phyloP scores from a whole-genome alignment of 2,888 invertebrate species.

The Panzeria rudis region DNA sequence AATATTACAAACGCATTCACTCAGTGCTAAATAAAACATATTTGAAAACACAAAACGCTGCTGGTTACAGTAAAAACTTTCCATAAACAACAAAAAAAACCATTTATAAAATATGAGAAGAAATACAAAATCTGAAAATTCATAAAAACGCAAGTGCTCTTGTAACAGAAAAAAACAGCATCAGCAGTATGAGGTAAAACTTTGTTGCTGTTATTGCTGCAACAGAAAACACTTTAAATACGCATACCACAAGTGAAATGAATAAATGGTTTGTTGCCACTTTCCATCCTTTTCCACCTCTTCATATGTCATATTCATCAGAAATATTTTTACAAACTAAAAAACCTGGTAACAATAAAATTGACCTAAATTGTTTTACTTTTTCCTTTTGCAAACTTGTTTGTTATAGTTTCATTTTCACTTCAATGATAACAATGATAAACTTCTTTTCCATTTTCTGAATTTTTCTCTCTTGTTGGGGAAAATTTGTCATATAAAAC shows the following conservation, averaged over 20 bases:
- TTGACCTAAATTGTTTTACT: constrained; percentile 51
- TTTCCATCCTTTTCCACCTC: background rate
- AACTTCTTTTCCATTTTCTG: constrained; percentile 42
- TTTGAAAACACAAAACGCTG: constrained; percentile 41
- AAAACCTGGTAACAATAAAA: constrained; percentile 17
- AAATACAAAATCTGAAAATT: constrained; percentile 1
- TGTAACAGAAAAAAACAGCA: constrained; percentile 31
- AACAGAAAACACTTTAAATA: constrained; percentile 22
- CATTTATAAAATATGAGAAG: constrained; percentile 9
- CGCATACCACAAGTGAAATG: constrained; percentile 27
- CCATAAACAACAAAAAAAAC: constrained; percentile 55
- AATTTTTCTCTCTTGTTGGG: background rate
- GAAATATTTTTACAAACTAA: constrained; percentile 15
- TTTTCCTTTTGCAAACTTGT: constrained; percentile 42
- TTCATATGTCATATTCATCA: constrained; percentile 11
- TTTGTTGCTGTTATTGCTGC: constrained; percentile 23
- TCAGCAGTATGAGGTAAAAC: constrained; percentile 18
- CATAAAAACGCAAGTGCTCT: constrained; percentile 46
- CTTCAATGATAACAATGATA: constrained; percentile 48
- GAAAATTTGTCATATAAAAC: constrained; percentile 38
- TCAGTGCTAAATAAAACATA: constrained; percentile 16
- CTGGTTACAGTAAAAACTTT: constrained; percentile 45
- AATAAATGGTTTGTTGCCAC: constrained; percentile 28
- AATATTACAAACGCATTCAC: constrained; percentile 4
- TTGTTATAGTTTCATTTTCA: constrained; percentile 52